A percentile compares a stretch with the other conserved stretches of the same genome.
phyloP scores from a whole-genome alignment of 2,797 vertebrate species.

The Onychomys arenicola region DNA sequence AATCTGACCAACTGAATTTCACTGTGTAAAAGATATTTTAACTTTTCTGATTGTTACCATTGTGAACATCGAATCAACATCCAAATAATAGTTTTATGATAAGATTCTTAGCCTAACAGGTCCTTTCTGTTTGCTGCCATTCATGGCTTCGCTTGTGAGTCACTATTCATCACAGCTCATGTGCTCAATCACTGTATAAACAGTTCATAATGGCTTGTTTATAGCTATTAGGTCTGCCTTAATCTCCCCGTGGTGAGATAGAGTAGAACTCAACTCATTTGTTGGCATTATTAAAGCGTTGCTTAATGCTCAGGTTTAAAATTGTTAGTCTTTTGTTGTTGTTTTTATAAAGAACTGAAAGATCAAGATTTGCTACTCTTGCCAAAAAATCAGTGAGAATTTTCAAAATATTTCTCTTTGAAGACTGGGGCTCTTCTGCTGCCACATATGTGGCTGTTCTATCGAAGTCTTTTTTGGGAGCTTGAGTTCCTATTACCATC shows the following conservation, averaged over 20 bases:
- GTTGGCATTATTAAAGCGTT: constrained; percentile 76
- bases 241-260: constrained; percentile 78
- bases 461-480: background rate
- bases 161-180: constrained; percentile 85
- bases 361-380: constrained; percentile 66
- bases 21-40: constrained; percentile 43
- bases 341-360: constrained; percentile 70
- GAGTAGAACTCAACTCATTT: constrained; percentile 71
- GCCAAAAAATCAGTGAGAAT: constrained; percentile 71
- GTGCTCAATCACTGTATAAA: constrained; percentile 78
- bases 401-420: constrained; percentile 79
- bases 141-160: constrained; percentile 81
- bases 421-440: constrained; percentile 36
- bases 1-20: constrained; percentile 34
- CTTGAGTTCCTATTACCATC: background rate
- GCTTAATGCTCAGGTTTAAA: constrained; percentile 76
- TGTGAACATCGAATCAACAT: constrained; percentile 68
- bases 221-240: constrained; percentile 65
- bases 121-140: constrained; percentile 76
- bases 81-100: constrained; percentile 77
- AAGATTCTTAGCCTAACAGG: constrained; percentile 70
- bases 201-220: constrained; percentile 81
- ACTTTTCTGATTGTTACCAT: constrained; percentile 64
- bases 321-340: constrained; percentile 76
- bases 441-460: constrained; percentile 46